Conservation (phyloP, 92 coral and sea anemone species). For the Parazoanthus atlanticus region DNA sequence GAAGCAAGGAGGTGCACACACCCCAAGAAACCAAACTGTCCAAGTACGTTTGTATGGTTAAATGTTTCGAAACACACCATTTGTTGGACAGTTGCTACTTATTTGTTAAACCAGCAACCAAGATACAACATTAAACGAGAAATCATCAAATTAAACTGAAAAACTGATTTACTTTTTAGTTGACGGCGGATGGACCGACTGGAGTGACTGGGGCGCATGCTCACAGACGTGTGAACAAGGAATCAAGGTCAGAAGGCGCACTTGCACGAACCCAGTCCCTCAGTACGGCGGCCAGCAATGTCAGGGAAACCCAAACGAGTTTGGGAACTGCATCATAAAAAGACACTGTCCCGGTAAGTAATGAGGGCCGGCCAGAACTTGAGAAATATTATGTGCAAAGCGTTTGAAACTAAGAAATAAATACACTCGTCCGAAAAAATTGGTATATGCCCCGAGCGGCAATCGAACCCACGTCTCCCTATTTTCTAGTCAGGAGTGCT, state of each 20-base stretch:
- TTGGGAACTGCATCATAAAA: neutral
- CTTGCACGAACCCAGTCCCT: slow-evolving; percentile 27
- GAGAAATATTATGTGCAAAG: neutral
- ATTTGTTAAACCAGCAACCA: neutral
- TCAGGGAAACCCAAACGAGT: neutral
- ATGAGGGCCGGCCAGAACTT: neutral
- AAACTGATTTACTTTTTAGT: neutral
- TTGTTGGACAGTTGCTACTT: too few species aligned
- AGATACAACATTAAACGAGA: neutral
- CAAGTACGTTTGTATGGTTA: slow-evolving; percentile 8
- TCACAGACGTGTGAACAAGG: slow-evolving; percentile 35
- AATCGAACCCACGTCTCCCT: too few species aligned
- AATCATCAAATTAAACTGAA: neutral
- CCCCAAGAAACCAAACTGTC: neutral
- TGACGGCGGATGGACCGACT: slow-evolving; percentile 38
- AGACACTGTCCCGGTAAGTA: slow-evolving; percentile 32
- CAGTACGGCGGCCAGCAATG: slow-evolving; percentile 21
- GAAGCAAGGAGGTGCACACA: slow-evolving; percentile 21
- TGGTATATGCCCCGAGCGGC: too few species aligned
- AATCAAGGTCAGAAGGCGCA: neutral
- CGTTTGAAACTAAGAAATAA: neutral
- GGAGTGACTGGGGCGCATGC: slow-evolving; percentile 2
- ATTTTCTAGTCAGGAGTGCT: too few species aligned
- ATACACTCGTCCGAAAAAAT: too few species aligned
- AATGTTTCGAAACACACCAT: too few species aligned